A percentile compares a stretch with the other conserved stretches of the same genome.
Evolutionary conservation across 2,888 invertebrate genomes (phyloP).

Genomic region (Micoletzkya japonica): DNA sequence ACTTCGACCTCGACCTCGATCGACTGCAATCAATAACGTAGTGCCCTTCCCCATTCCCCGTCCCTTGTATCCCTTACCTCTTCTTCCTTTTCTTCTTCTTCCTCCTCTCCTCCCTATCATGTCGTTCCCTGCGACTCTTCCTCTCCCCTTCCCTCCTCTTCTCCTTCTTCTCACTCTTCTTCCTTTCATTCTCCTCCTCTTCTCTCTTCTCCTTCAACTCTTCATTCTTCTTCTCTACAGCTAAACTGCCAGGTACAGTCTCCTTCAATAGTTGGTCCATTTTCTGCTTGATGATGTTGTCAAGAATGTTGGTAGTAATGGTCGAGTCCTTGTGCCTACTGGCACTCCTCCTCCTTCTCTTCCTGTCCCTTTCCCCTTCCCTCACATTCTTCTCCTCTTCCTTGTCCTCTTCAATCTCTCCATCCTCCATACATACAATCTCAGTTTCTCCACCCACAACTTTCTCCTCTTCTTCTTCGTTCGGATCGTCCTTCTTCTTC

Average conservation of each 20-base stretch:
- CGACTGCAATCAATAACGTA: neutral
- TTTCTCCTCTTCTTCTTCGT: constrained; percentile 37
- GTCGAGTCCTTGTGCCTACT: no score
- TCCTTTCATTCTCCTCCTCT: constrained; percentile 13
- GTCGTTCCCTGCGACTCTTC: neutral
- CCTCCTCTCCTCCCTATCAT: neutral
- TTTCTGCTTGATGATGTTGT: constrained; percentile 17
- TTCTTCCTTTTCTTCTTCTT: constrained; percentile 1
- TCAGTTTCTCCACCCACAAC: constrained; percentile 29
- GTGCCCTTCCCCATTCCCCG: neutral
- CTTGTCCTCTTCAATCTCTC: constrained; percentile 14
- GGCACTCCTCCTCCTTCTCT: constrained; percentile 16
- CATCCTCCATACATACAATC: constrained; percentile 7
- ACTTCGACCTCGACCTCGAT: neutral
- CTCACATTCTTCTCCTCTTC: neutral
- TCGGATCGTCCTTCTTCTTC: constrained; percentile 35
- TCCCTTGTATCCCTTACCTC: neutral
- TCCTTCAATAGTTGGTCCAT: constrained; percentile 22
- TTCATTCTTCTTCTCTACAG: constrained; percentile 28
- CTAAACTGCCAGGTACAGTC: constrained; percentile 19
- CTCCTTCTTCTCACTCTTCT: constrained; percentile 14
- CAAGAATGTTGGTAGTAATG: constrained; percentile 2
- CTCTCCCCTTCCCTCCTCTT: neutral
- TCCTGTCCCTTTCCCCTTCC: constrained; percentile 1
- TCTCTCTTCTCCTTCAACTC: constrained; percentile 22